Conservation (phyloP, 2,888 invertebrate species). For the Baccha elongata region DNA sequence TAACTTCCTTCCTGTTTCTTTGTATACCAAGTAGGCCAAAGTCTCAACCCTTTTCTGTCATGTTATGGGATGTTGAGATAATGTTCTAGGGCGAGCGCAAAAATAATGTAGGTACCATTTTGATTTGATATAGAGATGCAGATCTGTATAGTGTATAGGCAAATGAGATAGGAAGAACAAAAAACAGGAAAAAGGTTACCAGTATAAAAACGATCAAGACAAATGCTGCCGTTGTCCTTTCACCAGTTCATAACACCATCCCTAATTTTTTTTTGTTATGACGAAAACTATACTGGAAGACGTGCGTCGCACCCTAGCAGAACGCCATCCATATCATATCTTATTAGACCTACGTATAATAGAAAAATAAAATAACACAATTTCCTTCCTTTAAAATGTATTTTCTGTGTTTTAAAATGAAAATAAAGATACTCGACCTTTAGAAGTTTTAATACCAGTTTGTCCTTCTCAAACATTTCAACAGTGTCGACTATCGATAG, state of each 20-base stretch:
- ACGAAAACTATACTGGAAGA: not conserved
- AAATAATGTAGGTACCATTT: constrained; percentile 42
- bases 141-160: constrained; percentile 19
- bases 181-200: constrained; percentile 19
- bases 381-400: constrained; percentile 50
- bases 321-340: constrained; percentile 26
- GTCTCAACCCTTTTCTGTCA: constrained; percentile 52
- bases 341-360: constrained; percentile 18
- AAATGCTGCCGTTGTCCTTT: constrained; percentile 50
- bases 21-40: constrained; percentile 25
- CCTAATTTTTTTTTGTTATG: not conserved
- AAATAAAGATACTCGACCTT: constrained; percentile 19
- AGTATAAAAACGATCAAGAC: constrained; percentile 58
- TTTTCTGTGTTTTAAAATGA: constrained; percentile 36
- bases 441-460: not conserved
- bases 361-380: constrained; percentile 54
- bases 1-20: not conserved
- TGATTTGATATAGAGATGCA: constrained; percentile 14
- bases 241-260: constrained; percentile 13
- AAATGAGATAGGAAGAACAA: constrained; percentile 20
- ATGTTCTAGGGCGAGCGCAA: constrained; percentile 47
- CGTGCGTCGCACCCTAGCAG: constrained; percentile 12
- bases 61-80: constrained; percentile 31
- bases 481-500: not conserved
- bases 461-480: not conserved